Evolutionary conservation across 2,797 vertebrate genomes (phyloP).

Genomic region (Bradypodion pumilum): DNA sequence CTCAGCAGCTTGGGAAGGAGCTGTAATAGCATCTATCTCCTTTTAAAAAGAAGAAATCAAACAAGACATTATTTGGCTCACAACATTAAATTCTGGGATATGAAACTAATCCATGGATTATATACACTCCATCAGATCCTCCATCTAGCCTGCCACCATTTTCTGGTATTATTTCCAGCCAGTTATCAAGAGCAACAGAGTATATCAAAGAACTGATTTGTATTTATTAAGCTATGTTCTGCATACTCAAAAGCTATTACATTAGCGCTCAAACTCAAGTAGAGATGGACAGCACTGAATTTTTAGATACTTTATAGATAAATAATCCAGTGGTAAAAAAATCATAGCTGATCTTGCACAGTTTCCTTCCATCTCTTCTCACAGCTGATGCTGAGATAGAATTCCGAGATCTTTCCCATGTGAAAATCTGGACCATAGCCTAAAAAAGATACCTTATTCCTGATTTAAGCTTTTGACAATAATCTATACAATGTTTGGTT

Average conservation of each 20-base stretch:
- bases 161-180: neutral
- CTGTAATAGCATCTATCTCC: conserved; percentile 98
- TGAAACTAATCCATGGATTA: neutral
- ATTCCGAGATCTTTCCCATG: neutral
- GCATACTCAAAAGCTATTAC: neutral
- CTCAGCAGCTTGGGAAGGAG: conserved; percentile 79
- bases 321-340: neutral
- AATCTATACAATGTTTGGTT: neutral
- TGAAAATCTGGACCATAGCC: neutral
- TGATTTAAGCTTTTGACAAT: neutral
- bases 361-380: neutral
- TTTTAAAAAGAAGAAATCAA: conserved; percentile 42
- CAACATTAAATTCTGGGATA: neutral
- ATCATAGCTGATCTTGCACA: neutral
- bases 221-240: neutral
- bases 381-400: neutral
- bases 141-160: neutral
- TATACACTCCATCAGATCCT: neutral
- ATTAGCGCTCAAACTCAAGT: too few species aligned
- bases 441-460: neutral
- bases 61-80: neutral
- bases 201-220: neutral
- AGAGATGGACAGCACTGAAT: neutral
- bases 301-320: neutral
- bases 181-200: neutral